These are phyloP conservation scores for Noturus placidus DNA, from an alignment of 2,113 vertebrate species.

Conservation along the genomic window DNA sequence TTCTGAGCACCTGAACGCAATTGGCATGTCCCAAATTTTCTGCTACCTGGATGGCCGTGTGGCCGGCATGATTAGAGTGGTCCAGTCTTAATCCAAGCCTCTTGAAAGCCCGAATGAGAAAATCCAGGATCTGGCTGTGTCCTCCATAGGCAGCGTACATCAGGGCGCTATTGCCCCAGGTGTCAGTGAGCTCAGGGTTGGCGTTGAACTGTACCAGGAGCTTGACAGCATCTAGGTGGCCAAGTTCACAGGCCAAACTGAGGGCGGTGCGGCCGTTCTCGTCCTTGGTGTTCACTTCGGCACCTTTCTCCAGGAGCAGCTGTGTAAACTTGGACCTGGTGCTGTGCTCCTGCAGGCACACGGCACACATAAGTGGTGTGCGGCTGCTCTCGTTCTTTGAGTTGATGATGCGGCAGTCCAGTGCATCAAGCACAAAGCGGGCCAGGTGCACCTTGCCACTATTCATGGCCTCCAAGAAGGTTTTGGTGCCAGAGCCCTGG, in stretches of 20 bases:
- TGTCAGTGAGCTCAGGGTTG: conserved; percentile 80
- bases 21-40: conserved; percentile 78
- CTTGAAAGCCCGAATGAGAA: conserved; percentile 86
- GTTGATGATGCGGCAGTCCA: conserved; percentile 87
- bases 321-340: conserved; percentile 78
- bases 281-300: conserved; percentile 82
- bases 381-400: conserved; percentile 82
- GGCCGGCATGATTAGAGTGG: conserved; percentile 77
- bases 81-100: conserved; percentile 81
- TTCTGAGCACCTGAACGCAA: conserved; percentile 77
- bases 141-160: conserved; percentile 86
- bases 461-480: conserved; percentile 87
- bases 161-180: conserved; percentile 83
- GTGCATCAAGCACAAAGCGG: conserved; percentile 85
- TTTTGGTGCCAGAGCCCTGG: conserved; percentile 85
- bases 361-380: conserved; percentile 84
- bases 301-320: conserved; percentile 84
- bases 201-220: conserved; percentile 86
- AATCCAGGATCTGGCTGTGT: conserved; percentile 82
- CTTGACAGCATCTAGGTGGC: conserved; percentile 82
- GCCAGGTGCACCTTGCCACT: conserved; percentile 85
- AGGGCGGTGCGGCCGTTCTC: conserved; percentile 82
- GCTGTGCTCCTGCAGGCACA: conserved; percentile 76
- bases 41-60: conserved; percentile 80
- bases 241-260: conserved; percentile 83